Conservation (phyloP, 2,797 vertebrate species). For the Pitangus sulphuratus region DNA sequence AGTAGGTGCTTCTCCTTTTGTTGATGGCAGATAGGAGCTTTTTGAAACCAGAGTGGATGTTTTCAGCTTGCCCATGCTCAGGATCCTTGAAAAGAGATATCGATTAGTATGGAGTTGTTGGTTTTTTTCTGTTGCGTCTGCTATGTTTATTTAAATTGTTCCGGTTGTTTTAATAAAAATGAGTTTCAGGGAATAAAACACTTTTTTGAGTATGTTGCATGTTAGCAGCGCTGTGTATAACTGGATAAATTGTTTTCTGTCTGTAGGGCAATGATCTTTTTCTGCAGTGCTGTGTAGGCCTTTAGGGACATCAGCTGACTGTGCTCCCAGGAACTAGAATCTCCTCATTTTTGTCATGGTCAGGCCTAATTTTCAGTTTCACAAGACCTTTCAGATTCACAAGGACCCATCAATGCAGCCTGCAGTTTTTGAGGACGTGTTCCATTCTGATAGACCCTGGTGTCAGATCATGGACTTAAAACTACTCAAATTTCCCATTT, state of each 20-base stretch:
- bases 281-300: neutral
- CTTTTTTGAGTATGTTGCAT: neutral
- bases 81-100: neutral
- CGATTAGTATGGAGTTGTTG: neutral
- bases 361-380: neutral
- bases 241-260: neutral
- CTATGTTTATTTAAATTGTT: neutral
- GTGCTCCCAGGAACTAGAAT: neutral
- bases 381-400: neutral
- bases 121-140: neutral
- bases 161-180: neutral
- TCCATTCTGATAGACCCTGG: neutral
- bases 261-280: neutral
- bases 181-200: neutral
- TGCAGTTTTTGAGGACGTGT: neutral
- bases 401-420: neutral
- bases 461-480: neutral
- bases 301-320: neutral
- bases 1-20: neutral
- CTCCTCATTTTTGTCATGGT: neutral
- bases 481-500: neutral
- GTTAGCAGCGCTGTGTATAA: neutral
- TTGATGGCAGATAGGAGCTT: constrained; percentile 16
- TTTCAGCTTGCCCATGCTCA: neutral
- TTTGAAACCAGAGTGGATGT: constrained; percentile 38